Base-by-base conservation (phyloP, 92 coral and sea anemone species). In the Actinostola sp. region DNA sequence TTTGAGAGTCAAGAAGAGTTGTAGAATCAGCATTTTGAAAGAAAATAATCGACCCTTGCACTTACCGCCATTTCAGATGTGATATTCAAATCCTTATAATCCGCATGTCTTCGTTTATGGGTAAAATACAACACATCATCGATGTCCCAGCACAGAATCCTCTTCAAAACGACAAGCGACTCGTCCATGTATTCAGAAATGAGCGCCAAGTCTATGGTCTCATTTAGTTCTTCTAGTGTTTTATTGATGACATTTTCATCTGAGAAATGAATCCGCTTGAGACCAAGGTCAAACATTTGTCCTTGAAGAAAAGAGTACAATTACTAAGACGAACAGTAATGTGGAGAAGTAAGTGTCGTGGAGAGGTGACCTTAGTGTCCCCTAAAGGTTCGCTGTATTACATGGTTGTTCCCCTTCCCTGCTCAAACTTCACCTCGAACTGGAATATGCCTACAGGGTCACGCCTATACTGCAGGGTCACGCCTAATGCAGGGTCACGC, bases 131-230 rank as follows among this genome's bases (percentile, higher is more conserved):
- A 71, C 5, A 94, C 73, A 50, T 94, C 98, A 46, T 86, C 88
- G 56, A 91, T 39, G 23, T 89, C 93, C 98, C 98, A 94, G 53
- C 94, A 92, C 42, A 94, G 57, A 32, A 69, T 77, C 26, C 89
- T 83, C 64, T 88, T 91, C 59, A 94, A 81, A 38, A 94, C 54
- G 44, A 94, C 82, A 4, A 94, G 86, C 3, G 98, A 94, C 38
- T 94, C 98, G 63, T 94, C 95, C 25, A 91, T 73, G 83, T 91
- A 81, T 34, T 88, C 97, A 66, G 84, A 84, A 31, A 94, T 81
- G 19, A 94, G 87, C 8, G 92, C 95, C 7, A 94, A 10, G 49
- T 94, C 82, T 8, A 94, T 76, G 16, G 86, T 77, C 48, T 79
- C 86, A 36, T 83, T 42, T 34, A 91, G 70, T 21, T 88, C 92